Conservation (phyloP, 2,888 invertebrate species). For the Macrosoma leucophasiata region DNA sequence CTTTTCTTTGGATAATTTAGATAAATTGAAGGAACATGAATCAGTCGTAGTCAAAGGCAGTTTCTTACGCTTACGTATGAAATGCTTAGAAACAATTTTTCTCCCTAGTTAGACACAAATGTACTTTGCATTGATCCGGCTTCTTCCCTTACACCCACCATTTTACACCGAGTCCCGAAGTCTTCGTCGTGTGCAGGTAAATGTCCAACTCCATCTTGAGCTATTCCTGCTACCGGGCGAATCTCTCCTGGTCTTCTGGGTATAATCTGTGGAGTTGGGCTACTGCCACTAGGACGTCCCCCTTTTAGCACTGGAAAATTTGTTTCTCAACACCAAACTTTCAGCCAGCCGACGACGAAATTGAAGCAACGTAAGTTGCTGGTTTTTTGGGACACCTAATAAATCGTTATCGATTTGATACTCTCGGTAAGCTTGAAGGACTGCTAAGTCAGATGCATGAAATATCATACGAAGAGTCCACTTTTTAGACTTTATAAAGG, state of each 20-base stretch:
- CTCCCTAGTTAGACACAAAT: slow-evolving; percentile 29
- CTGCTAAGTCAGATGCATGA: slow-evolving; percentile 29
- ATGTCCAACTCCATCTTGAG: slow-evolving; percentile 29
- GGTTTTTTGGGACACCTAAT: slow-evolving; percentile 24
- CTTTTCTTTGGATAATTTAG: slow-evolving; percentile 13
- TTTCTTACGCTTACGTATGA: slow-evolving; percentile 18
- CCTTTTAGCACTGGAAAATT: slow-evolving; percentile 26
- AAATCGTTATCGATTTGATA: slow-evolving; percentile 26
- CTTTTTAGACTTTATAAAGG: slow-evolving; percentile 35
- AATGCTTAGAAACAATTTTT: slow-evolving; percentile 29
- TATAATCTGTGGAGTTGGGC: slow-evolving; percentile 22
- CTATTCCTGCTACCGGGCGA: slow-evolving; percentile 26
- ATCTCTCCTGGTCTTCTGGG: slow-evolving; percentile 29
- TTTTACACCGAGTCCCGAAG: slow-evolving; percentile 26
- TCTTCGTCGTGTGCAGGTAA: slow-evolving; percentile 29
- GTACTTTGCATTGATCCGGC: slow-evolving; percentile 28
- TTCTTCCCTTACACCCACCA: slow-evolving; percentile 28
- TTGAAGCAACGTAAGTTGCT: slow-evolving; percentile 26
- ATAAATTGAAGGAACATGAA: slow-evolving; percentile 10
- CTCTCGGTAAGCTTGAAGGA: slow-evolving; percentile 26
- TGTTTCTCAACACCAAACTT: slow-evolving; percentile 26
- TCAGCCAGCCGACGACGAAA: slow-evolving; percentile 28
- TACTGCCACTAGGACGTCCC: slow-evolving; percentile 28
- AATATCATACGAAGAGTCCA: slow-evolving; percentile 34
- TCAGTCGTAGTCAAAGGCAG: slow-evolving; percentile 10